These are phyloP conservation scores for Sciurus vulgaris DNA, from an alignment of 2,797 vertebrate genomes.

Conservation along the genomic window DNA sequence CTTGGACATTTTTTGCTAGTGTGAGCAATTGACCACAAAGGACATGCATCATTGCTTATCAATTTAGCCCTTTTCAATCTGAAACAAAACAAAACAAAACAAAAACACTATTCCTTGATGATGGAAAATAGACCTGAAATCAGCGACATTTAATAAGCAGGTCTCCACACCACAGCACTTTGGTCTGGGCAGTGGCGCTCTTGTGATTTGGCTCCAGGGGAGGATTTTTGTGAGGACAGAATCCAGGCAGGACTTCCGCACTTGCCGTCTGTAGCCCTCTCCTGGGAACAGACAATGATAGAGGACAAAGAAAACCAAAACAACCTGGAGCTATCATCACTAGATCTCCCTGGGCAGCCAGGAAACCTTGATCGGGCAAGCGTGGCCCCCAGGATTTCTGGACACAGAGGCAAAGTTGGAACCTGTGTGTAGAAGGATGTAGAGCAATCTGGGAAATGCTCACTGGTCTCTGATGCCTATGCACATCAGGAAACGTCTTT, in stretches of 20 bases:
- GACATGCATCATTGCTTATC: background rate
- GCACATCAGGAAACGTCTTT: background rate
- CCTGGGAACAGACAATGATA: background rate
- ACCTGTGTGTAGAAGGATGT: background rate
- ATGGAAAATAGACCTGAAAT: slow-evolving; percentile 22
- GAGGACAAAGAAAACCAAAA: background rate
- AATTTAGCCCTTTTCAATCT: slow-evolving; percentile 3
- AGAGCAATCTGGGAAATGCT: background rate
- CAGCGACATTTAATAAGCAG: background rate
- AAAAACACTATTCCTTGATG: background rate
- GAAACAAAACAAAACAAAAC: background rate
- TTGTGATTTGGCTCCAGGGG: background rate
- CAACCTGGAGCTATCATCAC: background rate
- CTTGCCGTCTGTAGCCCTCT: background rate
- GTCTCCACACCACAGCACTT: background rate
- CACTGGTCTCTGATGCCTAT: background rate
- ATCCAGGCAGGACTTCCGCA: background rate
- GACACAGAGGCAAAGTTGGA: background rate
- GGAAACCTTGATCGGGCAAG: background rate
- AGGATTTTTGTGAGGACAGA: background rate
- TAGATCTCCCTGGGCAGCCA: background rate
- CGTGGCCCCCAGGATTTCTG: background rate
- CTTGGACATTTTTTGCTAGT: background rate
- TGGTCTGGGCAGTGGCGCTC: background rate
- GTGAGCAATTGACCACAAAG: slow-evolving; percentile 27